Base-by-base conservation (phyloP, 2,888 invertebrate species). In the Chymomyza caudatula region DNA sequence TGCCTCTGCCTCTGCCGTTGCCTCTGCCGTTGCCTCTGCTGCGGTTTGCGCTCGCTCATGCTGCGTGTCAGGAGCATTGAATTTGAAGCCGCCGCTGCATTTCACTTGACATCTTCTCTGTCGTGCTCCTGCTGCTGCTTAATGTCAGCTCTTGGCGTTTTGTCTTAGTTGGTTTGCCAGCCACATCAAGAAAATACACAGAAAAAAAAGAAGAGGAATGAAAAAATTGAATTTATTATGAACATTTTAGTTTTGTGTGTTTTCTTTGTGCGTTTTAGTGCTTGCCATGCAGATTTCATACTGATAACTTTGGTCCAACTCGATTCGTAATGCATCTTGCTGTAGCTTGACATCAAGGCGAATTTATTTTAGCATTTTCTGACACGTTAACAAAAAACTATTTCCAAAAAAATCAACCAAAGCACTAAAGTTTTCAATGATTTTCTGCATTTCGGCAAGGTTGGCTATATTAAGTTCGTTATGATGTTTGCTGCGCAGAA, bases 121-220 rank as follows among this genome's bases (percentile, higher is more conserved):
- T 54, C 56, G 42, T 66, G 60, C 78, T 70, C 66, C 64, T 70
- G 74, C 65, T 56, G 63, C 64, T 82, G 82, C 79, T 79, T 82
- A 79, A 77, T 74, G 79, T 72, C 79, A 85, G 79, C 77, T 82
- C 72, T 79, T 82, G 82, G 71, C 68, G 71, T 81, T 79, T 82
- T 74, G 77, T 74, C 77, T 85, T 71, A 84, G 85, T 63, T 65
- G 51, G 8, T 22, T 19, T 53, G 19, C 15, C 8, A 53, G 67
- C 81, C 60, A 71, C 70, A 85, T 69, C 67, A 69, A 65, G 71
- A 73, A 54, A 60, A 37, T 37, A 37, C 29, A 37, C 70, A 85
- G 65, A 68, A 69, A 65, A 73, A 73, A 60, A 60, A 25, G 4
- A 25, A 6, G 29, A 37, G 8, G 17, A n/a, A n/a, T n/a, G 8